A percentile compares a stretch with the other conserved stretches of the same genome.
phyloP scores from a whole-genome alignment of 2,888 invertebrate genomes.

The Drosophila eohydei region DNA sequence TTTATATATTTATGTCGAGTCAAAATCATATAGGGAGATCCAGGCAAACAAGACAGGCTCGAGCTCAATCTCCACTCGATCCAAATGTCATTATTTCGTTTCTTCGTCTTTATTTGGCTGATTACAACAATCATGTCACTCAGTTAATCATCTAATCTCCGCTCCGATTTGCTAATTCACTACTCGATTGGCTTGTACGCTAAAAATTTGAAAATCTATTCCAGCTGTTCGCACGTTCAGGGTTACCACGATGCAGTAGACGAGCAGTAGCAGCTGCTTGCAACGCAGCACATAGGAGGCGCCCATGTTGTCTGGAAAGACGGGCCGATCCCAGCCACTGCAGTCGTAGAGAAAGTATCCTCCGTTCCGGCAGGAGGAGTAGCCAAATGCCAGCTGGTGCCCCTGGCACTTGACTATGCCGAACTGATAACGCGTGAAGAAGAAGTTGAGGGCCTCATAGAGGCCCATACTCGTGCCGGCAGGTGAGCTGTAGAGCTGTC shows the following conservation, averaged over 20 bases:
- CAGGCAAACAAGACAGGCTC: too few species aligned
- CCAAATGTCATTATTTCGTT: background rate
- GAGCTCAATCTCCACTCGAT: too few species aligned
- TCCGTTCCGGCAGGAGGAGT: slow-evolving; percentile 62
- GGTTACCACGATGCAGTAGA: slow-evolving; percentile 88
- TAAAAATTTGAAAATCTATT: slow-evolving; percentile 86
- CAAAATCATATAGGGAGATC: too few species aligned
- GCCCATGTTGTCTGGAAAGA: slow-evolving; percentile 87
- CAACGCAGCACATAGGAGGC: slow-evolving; percentile 87
- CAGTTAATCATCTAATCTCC: background rate
- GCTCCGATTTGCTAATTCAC: background rate
- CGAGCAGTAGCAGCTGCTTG: slow-evolving; percentile 86
- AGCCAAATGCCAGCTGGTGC: slow-evolving; percentile 86
- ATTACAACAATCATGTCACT: background rate
- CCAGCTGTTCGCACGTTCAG: slow-evolving; percentile 86
- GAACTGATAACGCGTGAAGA: slow-evolving; percentile 86
- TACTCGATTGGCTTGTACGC: slow-evolving; percentile 58
- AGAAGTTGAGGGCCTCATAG: slow-evolving; percentile 87
- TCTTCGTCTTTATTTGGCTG: slow-evolving; percentile 14
- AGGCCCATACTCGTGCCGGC: slow-evolving; percentile 86
- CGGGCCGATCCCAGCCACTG: slow-evolving; percentile 87
- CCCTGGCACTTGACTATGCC: slow-evolving; percentile 87
- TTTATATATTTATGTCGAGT: too few species aligned
- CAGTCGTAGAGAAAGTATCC: slow-evolving; percentile 90
- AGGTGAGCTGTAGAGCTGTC: slow-evolving; percentile 86